phyloP scores from a whole-genome alignment of 2,797 vertebrate species.

The Limnodromus scolopaceus region DNA sequence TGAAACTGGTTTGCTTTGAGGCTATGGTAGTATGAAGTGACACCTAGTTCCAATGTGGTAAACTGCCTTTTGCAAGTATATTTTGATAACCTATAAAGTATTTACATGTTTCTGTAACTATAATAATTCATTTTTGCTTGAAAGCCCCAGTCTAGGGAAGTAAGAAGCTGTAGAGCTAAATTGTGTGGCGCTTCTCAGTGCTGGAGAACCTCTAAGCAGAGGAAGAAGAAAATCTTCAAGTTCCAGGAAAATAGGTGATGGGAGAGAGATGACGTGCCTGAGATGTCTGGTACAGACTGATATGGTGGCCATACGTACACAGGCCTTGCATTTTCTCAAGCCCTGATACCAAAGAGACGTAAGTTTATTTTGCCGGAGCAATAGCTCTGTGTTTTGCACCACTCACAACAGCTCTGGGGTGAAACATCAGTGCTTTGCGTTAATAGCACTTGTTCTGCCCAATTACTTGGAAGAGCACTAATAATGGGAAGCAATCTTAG shows the following conservation, averaged over 20 bases:
- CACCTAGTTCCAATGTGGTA: background rate
- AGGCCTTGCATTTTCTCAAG: background rate
- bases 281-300: background rate
- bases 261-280: background rate
- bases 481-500: background rate
- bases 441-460: background rate
- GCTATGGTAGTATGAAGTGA: background rate
- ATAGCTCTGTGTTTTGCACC: background rate
- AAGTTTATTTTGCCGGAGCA: background rate
- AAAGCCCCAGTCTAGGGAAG: background rate
- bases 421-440: background rate
- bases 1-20: background rate
- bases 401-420: background rate
- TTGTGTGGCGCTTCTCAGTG: rapidly evolving
- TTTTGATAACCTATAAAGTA: background rate
- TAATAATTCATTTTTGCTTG: background rate
- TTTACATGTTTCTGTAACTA: background rate
- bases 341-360: background rate
- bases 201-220: background rate
- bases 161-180: background rate
- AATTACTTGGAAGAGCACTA: background rate
- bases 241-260: background rate
- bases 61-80: background rate
- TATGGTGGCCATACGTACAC: rapidly evolving
- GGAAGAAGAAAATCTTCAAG: background rate